Evolutionary conservation across 2,888 invertebrate species (phyloP).

Genomic region (Mythimna albipuncta): DNA sequence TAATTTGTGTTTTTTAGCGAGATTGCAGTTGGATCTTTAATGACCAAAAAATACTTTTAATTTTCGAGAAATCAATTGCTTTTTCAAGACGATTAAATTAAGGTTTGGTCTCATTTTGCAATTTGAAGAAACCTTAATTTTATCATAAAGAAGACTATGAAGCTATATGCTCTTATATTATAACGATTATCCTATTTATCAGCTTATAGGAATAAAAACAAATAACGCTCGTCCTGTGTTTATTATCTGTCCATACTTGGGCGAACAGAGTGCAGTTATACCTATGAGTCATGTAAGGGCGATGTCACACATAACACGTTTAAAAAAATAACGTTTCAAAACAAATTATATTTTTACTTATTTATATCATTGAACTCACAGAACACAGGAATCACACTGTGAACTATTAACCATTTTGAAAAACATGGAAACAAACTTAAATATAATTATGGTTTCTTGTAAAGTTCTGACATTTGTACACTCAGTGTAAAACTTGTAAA

Average conservation of each 20-base stretch:
- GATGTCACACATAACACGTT: background rate
- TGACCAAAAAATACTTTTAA: background rate
- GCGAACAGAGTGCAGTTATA: background rate
- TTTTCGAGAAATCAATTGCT: background rate
- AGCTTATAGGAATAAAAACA: constrained; percentile 12
- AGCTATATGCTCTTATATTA: background rate
- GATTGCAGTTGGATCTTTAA: constrained; percentile 1
- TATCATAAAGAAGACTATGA: background rate
- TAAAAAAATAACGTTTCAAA: background rate
- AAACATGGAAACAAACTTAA: background rate
- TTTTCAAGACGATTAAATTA: background rate
- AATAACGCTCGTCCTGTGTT: background rate
- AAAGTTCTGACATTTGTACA: background rate
- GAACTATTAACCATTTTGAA: no score
- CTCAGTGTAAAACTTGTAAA: no score
- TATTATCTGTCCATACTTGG: constrained; percentile 1
- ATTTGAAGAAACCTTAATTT: background rate
- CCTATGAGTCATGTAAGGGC: background rate
- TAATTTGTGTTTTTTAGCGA: constrained; percentile 37
- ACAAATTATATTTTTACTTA: no score
- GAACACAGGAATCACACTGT: no score
- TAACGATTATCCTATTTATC: constrained; percentile 1
- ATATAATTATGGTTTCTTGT: background rate
- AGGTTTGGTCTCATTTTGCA: background rate
- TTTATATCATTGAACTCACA: no score